Evolutionary conservation across 1,140 invertebrate genomes (phyloP), one percentile per base, ranked within the genome.

Genomic region (Aleiodes sp.): DNA sequence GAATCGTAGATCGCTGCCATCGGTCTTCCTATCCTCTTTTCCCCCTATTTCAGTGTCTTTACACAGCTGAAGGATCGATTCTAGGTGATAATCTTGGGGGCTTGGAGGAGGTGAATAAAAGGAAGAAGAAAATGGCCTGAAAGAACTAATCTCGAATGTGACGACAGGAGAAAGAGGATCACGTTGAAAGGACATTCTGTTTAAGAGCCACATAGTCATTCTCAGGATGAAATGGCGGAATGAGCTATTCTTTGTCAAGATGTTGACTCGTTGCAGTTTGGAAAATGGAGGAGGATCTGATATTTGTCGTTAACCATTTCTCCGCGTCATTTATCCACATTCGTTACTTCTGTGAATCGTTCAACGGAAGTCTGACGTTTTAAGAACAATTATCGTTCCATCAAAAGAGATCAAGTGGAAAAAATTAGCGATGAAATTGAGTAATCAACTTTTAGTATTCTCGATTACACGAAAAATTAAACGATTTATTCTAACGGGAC

Each of bases 131-230:
- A 10, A 10, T 4, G 10, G 4, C 31, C 12, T 1, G 46, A 21
- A 41, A 63, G 65, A 77, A 73, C 77, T 73, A 75, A 77, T 78
- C 75, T 76, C 39, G 59, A 43, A 69, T 73, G 62, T 61, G 52
- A 56, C 69, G 31, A 46, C 70, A 24, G 62, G 43, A 57, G 31
- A 68, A 63, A 57, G 26, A 29, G 14, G 26, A 39, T 33, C 52
- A 16, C 21, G 19, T 37, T 8, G 7, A 28, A 41, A 28, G 28
- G 41, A 56, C 16, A 56, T 10, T 52, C 19, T 52, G 46, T 52
- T 52, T 16, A 52, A 9, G 46, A 52, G 46, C 46, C 46, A 52
- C n/a, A 31, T 29, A 29, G 57, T 46, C 41, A 66, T 57, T 66
- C 57, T 37, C 28, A 26, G n/a, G n/a, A 24, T 41, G 35, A 64